Evolutionary conservation across 2,113 vertebrate species (phyloP).

Genomic region (Argyrosomus japonicus): DNA sequence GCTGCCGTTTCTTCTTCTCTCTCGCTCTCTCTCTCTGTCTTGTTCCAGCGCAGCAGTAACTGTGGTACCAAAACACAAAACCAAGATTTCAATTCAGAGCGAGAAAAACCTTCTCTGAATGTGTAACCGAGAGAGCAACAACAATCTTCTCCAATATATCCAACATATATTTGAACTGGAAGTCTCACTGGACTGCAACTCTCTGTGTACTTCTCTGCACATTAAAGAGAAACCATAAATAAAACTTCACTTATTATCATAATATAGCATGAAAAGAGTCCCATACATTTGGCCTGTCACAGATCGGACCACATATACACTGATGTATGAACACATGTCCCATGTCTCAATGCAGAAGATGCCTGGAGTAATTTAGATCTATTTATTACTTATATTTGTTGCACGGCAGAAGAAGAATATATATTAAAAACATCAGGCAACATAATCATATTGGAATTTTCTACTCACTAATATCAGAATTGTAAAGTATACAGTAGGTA

Average conservation of each 20-base stretch:
- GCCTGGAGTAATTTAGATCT: too few species aligned
- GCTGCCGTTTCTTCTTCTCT: neutral
- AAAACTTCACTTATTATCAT: neutral
- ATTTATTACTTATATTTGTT: too few species aligned
- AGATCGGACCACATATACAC: neutral
- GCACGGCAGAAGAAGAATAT: too few species aligned
- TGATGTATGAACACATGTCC: too few species aligned
- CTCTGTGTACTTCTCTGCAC: neutral
- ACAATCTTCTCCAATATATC: neutral
- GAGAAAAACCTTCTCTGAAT: neutral
- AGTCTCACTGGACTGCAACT: too few species aligned
- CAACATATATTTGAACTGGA: neutral
- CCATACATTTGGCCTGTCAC: too few species aligned
- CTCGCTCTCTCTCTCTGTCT: neutral
- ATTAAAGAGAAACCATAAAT: neutral
- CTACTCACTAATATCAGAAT: too few species aligned
- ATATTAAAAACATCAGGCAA: too few species aligned
- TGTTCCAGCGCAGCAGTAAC: neutral
- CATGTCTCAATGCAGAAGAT: too few species aligned
- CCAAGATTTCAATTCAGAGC: neutral
- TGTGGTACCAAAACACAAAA: neutral
- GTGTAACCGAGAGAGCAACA: neutral
- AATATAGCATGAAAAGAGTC: too few species aligned
- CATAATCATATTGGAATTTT: too few species aligned
- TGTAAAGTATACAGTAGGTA: too few species aligned